Evolutionary conservation across 2,888 invertebrate species (phyloP).

Genomic region (Parnassius apollo): DNA sequence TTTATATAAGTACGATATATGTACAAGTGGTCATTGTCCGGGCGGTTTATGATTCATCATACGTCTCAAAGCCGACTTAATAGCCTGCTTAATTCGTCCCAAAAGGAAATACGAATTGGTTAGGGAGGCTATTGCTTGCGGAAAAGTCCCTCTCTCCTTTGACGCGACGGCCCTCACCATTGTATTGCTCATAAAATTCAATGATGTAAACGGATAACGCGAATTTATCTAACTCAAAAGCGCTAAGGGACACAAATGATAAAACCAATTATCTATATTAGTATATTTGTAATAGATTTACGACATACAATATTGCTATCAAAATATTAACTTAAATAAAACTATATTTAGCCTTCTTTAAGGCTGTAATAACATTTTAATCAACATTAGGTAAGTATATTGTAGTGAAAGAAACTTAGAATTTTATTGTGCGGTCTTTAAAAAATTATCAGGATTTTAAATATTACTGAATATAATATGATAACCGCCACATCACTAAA

Average conservation of each 20-base stretch:
- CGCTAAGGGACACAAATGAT: constrained; percentile 51
- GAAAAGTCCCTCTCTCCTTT: constrained; percentile 65
- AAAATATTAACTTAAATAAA: neutral
- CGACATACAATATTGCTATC: constrained; percentile 50
- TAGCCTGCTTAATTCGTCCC: constrained; percentile 77
- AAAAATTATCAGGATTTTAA: no score
- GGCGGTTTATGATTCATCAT: constrained; percentile 72
- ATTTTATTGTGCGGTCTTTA: no score
- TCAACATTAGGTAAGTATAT: no score
- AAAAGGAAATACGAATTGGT: constrained; percentile 75
- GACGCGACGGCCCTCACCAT: constrained; percentile 58
- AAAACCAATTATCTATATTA: constrained; percentile 70
- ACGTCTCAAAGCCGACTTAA: constrained; percentile 72
- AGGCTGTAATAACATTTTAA: no score
- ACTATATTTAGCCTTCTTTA: no score
- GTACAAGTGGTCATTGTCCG: constrained; percentile 47
- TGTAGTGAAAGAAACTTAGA: no score
- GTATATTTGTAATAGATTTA: constrained; percentile 60
- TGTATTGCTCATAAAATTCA: constrained; percentile 80
- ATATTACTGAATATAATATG: neutral
- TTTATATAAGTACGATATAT: constrained; percentile 48
- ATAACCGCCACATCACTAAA: neutral
- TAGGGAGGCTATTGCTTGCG: constrained; percentile 58
- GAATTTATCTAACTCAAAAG: constrained; percentile 71
- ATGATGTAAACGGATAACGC: constrained; percentile 80